phyloP scores from a whole-genome alignment of 2,888 invertebrate species.

The Chelonus formosanus region DNA sequence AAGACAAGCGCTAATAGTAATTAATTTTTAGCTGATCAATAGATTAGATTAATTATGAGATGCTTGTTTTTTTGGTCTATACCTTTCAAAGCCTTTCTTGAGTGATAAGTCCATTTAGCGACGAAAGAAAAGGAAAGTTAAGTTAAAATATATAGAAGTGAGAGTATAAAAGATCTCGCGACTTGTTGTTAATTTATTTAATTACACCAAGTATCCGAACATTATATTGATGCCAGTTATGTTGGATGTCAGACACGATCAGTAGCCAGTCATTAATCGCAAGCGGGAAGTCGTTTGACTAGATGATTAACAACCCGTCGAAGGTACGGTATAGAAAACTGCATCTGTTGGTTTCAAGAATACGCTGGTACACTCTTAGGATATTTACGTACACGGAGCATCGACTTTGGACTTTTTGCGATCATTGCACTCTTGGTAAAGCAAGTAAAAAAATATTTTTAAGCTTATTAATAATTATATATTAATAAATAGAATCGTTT shows the following conservation, averaged over 20 bases:
- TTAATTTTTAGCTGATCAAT: no score
- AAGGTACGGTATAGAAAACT: constrained; percentile 32
- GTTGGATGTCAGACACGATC: constrained; percentile 32
- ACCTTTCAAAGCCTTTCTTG: no score
- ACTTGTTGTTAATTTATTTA: constrained; percentile 21
- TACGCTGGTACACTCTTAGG: background rate
- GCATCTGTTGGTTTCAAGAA: constrained; percentile 10
- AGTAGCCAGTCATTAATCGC: constrained; percentile 45
- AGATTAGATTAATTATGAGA: no score
- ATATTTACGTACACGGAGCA: constrained; percentile 10
- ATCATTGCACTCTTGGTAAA: background rate
- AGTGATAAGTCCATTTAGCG: no score
- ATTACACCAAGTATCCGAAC: constrained; percentile 18
- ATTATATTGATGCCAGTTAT: background rate
- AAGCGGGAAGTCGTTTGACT: constrained; percentile 45
- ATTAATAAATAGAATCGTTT: constrained; percentile 3
- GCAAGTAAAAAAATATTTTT: background rate
- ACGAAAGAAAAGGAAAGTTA: background rate
- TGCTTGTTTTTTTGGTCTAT: no score
- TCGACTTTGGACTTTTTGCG: constrained; percentile 4
- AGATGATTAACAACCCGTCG: constrained; percentile 44
- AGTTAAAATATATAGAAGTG: background rate
- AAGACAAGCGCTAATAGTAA: no score
- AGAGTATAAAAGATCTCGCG: constrained; percentile 12
- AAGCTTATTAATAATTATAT: constrained; percentile 2